phyloP scores from a whole-genome alignment of 1,140 invertebrate species.

The Drosophila bipectinata region DNA sequence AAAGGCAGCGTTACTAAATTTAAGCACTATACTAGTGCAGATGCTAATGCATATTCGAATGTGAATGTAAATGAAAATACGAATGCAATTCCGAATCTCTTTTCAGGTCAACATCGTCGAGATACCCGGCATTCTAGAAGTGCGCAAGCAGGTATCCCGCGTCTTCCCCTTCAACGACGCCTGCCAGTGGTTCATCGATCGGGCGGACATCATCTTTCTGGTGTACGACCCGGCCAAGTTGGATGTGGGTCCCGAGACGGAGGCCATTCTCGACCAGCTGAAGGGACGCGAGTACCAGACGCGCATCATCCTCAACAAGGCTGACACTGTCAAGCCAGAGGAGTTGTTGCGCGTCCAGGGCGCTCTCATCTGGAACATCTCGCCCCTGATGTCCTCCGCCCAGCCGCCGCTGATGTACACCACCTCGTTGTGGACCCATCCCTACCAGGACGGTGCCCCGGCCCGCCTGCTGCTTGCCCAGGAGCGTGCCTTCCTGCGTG shows the following conservation, averaged over 20 bases:
- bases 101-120: conserved; percentile 96
- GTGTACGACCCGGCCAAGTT: conserved; percentile 98
- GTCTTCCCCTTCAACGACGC: conserved; percentile 97
- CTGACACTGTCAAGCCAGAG: conserved; percentile 95
- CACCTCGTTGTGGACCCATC: conserved; percentile 94
- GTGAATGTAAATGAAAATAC: conserved; percentile 1
- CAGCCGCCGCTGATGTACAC: conserved; percentile 98
- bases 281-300: conserved; percentile 96
- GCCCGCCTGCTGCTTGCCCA: conserved; percentile 92
- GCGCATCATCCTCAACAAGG: conserved; percentile 97
- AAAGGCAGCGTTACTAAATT: conserved; percentile 62
- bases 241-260: conserved; percentile 96
- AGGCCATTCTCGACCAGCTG: conserved; percentile 95
- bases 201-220: conserved; percentile 97
- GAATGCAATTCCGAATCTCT: background rate
- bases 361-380: conserved; percentile 97
- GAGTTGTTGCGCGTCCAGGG: conserved; percentile 97
- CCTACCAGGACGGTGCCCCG: conserved; percentile 92
- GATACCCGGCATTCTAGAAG: conserved; percentile 97
- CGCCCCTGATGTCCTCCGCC: conserved; percentile 95
- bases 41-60: background rate
- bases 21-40: conserved; percentile 30
- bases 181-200: conserved; percentile 97
- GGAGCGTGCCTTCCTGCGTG: conserved; percentile 93
- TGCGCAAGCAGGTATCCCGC: conserved; percentile 95